Percentiles rank a stretch among this genome's conserved stretches.
Conservation (phyloP, 1,140 invertebrate species). For the Medauroidea extradentata region DNA sequence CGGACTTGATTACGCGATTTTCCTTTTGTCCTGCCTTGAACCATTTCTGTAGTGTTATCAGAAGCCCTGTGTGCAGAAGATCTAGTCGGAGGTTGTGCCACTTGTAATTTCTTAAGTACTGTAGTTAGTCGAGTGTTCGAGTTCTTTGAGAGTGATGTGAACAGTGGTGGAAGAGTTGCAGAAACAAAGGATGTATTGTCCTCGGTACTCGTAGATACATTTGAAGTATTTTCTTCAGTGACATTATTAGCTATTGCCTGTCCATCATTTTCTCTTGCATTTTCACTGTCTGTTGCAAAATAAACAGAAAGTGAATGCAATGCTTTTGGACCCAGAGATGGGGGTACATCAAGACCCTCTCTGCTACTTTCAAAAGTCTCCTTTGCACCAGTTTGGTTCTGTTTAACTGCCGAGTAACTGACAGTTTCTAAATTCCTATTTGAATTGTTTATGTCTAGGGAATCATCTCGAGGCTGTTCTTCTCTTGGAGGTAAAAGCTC, state of each 20-base stretch:
- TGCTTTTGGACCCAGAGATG: conserved; percentile 64
- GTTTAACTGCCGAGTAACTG: too few relatives aligned
- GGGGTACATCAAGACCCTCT: not conserved
- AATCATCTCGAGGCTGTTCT: too few relatives aligned
- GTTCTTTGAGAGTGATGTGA: not conserved
- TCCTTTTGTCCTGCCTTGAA: too few relatives aligned
- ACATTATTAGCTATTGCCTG: not conserved
- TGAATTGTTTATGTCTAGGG: too few relatives aligned
- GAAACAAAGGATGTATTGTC: not conserved
- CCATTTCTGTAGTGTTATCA: too few relatives aligned
- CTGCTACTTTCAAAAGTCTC: not conserved
- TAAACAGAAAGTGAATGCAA: conserved; percentile 72
- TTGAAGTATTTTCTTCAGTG: not conserved
- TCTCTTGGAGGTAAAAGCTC: too few relatives aligned
- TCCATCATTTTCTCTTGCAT: not conserved
- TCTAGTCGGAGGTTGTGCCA: too few relatives aligned
- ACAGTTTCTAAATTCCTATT: too few relatives aligned
- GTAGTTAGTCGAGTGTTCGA: not conserved
- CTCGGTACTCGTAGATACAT: not conserved
- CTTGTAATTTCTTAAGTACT: too few relatives aligned
- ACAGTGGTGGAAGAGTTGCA: not conserved
- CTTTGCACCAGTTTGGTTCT: too few relatives aligned
- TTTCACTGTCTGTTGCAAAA: conserved; percentile 54
- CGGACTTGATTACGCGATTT: too few relatives aligned
- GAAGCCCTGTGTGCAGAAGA: too few relatives aligned